Evolutionary conservation across 2,797 vertebrate genomes (phyloP), one percentile per base, ranked within the genome.

Genomic region (Clamator glandarius): DNA sequence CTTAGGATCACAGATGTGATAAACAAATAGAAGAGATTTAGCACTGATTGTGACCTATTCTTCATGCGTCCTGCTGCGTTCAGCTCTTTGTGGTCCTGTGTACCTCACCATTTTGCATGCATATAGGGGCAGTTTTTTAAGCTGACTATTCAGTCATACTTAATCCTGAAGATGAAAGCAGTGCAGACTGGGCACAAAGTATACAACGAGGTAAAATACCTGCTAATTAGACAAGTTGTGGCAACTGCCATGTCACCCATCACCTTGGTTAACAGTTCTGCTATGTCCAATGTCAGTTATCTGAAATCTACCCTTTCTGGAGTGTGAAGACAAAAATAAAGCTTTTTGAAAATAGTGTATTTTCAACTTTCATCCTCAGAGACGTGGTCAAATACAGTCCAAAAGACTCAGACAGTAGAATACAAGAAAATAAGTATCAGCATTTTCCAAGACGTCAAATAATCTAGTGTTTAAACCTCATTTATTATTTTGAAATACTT

Each of bases 241-340:
- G 29, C 24, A 78, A 57, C 36, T 69, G 28, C 39, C 21, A 6
- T 6, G 26, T 25, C 54, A 86, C 20, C 6, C 25, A 5, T 44
- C 55, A 36, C 59, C 58, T 54, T 13, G 21, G 15, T 14, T 64
- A 68, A 25, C 9, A 41, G 4, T 14, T 14, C n/a, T 84, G 15
- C 14, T 33, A 8, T 2, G 26, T 8, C 41, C 33, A 26, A 2
- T 0, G 0, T 16, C 4, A 3, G 11, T 20, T 46, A 15, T 25
- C 61, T 41, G 24, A 83, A 76, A 70, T 12, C 8, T 23, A 4
- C 2, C 5, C 2, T 59, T 84, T 36, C 70, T 67, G 39, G 31
- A n/a, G 5, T 6, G 5, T 36, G 73, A 90, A 88, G 12, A 36
- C 14, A 19, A 75, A n/a, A 58, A 35, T 3, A 59, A 46, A 12